Evolutionary conservation across 2,888 invertebrate species (phyloP), one percentile per base, ranked within the genome.

Genomic region (Thereva nobilitata): DNA sequence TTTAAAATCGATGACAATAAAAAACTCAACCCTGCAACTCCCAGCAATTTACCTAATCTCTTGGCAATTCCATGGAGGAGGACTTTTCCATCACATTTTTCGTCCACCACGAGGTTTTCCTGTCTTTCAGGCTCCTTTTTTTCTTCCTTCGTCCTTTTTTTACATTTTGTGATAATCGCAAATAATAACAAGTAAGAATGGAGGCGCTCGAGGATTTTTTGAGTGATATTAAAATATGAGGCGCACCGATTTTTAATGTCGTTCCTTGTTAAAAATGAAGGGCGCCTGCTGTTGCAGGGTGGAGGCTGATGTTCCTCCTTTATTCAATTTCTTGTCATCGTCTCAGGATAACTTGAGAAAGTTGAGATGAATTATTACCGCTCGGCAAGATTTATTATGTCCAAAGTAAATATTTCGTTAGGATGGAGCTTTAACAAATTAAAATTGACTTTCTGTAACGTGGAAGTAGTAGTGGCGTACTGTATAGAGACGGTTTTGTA

Each of bases 241-340:
- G 61, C 50, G 50, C 61, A 50, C 50, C 61, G 61, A 61, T 61
- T 61, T 61, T 61, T 61, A 50, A 50, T 41, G 61, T 61, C 41
- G 23, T 23, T 59, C 61, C 61, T 41, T n/a, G 61, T 61, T 61
- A 38, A 23, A 37, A 41, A 50, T 61, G 41, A 50, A 50, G 12
- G 23, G 50, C 49, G 49, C 41, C 41, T n/a, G 41, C 12, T 10
- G 41, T 8, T 23, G 49, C 47, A 23, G 50, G 38, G n/a, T n/a
- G 7, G 23, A 40, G 53, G 38, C 10, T 42, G 10, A 23, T 10
- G 41, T 49, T 34, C 3, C 40, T 12, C 38, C 61, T 10, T 61
- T 61, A 61, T 61, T 61, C 61, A 61, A 61, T 61, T 61, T 61
- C 50, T 61, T 61, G 61, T 61, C 61, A 61, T 61, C 61, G 50